Evolutionary conservation across 2,797 vertebrate genomes (phyloP).

Genomic region (Tokudaia tokunoshimensis): DNA sequence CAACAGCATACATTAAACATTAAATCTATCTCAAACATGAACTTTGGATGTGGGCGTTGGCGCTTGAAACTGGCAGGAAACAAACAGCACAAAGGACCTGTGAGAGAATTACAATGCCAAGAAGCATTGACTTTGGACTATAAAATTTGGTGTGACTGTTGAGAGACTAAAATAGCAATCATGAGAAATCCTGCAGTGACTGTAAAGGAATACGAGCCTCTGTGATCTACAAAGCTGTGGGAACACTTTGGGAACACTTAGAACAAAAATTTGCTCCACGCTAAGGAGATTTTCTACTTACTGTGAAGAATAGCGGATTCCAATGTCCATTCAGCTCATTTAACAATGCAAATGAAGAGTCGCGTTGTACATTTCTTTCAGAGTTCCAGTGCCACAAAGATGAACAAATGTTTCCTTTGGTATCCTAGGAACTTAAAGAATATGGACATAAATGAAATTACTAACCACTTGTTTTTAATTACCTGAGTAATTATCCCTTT

Average conservation of each 20-base stretch:
- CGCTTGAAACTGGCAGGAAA: neutral
- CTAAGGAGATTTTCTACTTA: neutral
- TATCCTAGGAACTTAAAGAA: neutral
- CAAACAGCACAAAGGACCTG: neutral
- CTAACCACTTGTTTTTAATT: neutral
- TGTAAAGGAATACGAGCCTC: neutral
- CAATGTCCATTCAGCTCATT: neutral
- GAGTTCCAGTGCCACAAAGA: neutral
- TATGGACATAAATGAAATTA: neutral
- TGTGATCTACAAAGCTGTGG: neutral
- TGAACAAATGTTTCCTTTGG: neutral
- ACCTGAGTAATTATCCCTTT: neutral
- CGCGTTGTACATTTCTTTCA: neutral
- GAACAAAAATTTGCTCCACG: neutral
- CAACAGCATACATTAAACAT: neutral
- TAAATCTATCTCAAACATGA: neutral
- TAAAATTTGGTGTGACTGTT: neutral
- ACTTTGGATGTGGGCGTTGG: neutral
- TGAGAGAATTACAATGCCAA: neutral
- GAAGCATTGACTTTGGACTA: slow-evolving; percentile 2
- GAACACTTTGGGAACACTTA: slow-evolving; percentile 4
- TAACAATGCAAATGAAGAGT: neutral
- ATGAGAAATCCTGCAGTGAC: neutral
- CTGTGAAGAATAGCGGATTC: neutral
- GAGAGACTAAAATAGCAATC: slow-evolving; percentile 49